These are phyloP conservation scores for Platyscapa corneri DNA, from an alignment of 1,140 invertebrate species.

Conservation along the genomic window DNA sequence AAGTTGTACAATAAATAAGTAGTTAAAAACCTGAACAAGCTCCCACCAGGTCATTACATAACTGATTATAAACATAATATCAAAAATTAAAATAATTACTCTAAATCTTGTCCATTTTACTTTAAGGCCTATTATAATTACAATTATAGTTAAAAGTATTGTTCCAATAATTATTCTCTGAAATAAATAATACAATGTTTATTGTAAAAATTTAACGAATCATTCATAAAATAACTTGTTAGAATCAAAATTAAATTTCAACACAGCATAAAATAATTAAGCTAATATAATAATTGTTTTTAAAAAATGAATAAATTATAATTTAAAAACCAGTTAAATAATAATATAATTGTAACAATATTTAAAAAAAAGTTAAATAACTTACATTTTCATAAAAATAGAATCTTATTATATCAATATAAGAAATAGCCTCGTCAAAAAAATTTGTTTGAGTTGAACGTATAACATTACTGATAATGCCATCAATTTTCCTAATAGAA, in stretches of 20 bases:
- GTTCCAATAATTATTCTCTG: conserved; percentile 57
- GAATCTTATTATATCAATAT: conserved; percentile 39
- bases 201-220: no score
- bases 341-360: background rate
- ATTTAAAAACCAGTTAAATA: background rate
- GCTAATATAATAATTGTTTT: background rate
- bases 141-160: conserved; percentile 43
- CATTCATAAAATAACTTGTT: no score
- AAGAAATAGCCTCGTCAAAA: conserved; percentile 31
- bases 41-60: conserved; percentile 64
- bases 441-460: conserved; percentile 46
- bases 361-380: conserved; percentile 17
- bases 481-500: conserved; percentile 62
- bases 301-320: conserved; percentile 19
- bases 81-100: conserved; percentile 52
- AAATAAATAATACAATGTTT: conserved; percentile 36
- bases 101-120: conserved; percentile 52
- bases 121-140: conserved; percentile 50
- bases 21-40: conserved; percentile 58
- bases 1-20: conserved; percentile 12
- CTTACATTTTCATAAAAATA: conserved; percentile 56
- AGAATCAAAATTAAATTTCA: no score
- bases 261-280: no score
- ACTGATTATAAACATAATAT: conserved; percentile 58
- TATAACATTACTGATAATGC: conserved; percentile 59